Base-by-base conservation (phyloP, 2,888 invertebrate species). In the Sarcophaga rosellei region DNA sequence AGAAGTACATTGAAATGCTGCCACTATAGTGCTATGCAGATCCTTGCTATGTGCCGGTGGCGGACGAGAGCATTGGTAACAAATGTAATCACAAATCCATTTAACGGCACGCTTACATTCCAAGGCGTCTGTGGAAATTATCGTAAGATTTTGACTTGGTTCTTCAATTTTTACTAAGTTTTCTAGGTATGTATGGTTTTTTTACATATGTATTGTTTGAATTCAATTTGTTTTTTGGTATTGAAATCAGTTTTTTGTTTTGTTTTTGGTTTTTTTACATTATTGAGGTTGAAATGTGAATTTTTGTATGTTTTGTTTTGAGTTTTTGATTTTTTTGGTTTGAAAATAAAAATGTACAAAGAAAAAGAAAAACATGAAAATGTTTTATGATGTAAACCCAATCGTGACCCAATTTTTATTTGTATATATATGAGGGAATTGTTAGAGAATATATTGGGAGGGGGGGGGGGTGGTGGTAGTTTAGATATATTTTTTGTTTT, bases 1-100 rank as follows among this genome's bases (percentile, higher is more conserved):
- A 10, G 98, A 95, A 91, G 98, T 95, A 94, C 99, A 97, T 92
- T 97, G 94, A 95, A 99, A 97, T 81, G 99, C 96, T 89, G 98
- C 97, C 90, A 99, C 98, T 87, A 98, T 98, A 70, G 98, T 97
- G 25, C 98, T 98, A 94, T 99, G 99, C 88, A 98, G 94, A 94
- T 98, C 98, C 92, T 98, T 97, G 72, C 98, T 98, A 94, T 98
- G 98, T 65, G 96, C 97, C 82, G 96, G 98, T 78, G 98, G 99
- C 78, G 98, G 99, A 88, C 98, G 96, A 90, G 97, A 97, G 94
- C 99, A 98, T 93, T 99, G 99, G 92, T 97, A 97, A 78, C 97
- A 96, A 90, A 99, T 99, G 94, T 99, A 99, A 94, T 99, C 98
- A 94, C 99, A 99, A 82, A 99, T 95, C 97, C 99, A 99, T 91